Conservation (phyloP, 2,797 vertebrate genomes). For the Galagoides demidoff region DNA sequence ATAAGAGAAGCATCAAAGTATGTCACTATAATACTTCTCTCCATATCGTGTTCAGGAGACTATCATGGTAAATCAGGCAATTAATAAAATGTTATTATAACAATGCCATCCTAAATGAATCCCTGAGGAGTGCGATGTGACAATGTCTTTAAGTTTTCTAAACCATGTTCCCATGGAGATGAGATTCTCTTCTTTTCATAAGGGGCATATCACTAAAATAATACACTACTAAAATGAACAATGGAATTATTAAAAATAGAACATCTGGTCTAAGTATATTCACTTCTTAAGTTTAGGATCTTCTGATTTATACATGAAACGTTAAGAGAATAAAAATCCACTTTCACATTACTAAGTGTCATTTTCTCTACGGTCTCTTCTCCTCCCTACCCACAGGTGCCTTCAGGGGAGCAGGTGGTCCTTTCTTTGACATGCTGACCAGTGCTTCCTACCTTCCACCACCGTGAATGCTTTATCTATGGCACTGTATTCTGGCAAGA, state of each 20-base stretch:
- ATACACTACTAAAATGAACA: conserved; percentile 77
- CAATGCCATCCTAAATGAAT: neutral
- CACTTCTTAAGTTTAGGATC: conserved; percentile 58
- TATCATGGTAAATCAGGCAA: neutral
- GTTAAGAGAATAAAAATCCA: conserved; percentile 39
- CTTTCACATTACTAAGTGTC: neutral
- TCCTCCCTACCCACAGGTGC: conserved; percentile 15
- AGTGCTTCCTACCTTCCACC: neutral
- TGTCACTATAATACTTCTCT: neutral
- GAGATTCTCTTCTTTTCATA: conserved; percentile 72
- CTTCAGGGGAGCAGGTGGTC: conserved; percentile 15
- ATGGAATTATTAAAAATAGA: conserved; percentile 58
- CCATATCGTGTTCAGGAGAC: neutral
- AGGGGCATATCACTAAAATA: conserved; percentile 78
- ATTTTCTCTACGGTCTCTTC: neutral
- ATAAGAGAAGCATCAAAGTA: neutral
- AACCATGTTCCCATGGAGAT: conserved; percentile 82
- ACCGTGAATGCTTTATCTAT: neutral
- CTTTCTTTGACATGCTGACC: neutral
- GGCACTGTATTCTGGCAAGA: neutral
- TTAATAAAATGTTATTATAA: conserved; percentile 8
- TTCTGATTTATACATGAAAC: neutral
- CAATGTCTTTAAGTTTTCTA: conserved; percentile 76
- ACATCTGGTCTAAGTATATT: conserved; percentile 50
- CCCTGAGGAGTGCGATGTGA: neutral